Percentiles rank a stretch among this genome's conserved stretches.
phyloP scores from a whole-genome alignment of 2,797 vertebrate genomes.

The Danio aesculapii region DNA sequence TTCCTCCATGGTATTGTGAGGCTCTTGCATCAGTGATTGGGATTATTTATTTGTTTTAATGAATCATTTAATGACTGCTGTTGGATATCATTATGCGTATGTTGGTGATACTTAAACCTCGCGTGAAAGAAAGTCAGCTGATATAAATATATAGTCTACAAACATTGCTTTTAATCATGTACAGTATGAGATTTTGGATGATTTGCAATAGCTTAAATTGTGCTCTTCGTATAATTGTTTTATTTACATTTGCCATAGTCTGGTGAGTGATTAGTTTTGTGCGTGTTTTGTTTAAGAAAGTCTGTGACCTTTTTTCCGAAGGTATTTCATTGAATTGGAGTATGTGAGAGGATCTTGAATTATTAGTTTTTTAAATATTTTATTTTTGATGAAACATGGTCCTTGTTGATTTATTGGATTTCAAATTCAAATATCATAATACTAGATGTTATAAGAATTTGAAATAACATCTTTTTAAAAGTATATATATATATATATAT shows the following conservation, averaged over 20 bases:
- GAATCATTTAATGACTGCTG: background rate
- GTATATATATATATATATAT: no score
- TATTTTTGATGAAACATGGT: no score
- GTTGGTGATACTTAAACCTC: background rate
- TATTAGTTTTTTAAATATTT: no score
- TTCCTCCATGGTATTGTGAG: conserved; percentile 9
- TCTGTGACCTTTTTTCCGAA: background rate
- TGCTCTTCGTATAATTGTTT: conserved; percentile 10
- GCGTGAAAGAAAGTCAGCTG: background rate
- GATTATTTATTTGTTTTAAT: conserved; percentile 29
- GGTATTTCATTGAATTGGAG: no score
- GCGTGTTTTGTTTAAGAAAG: conserved; percentile 7
- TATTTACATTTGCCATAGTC: conserved; percentile 48
- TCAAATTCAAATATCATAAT: no score
- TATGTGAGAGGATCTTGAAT: no score
- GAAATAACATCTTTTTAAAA: no score
- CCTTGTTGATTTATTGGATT: no score
- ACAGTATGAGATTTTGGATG: background rate
- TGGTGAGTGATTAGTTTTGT: conserved; percentile 19
- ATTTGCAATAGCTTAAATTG: background rate
- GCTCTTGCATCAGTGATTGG: conserved; percentile 20
- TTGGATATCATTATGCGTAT: conserved; percentile 14
- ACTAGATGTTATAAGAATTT: no score
- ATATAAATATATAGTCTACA: conserved; percentile 8
- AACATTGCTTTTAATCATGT: conserved; percentile 1